Evolutionary conservation across 2,113 vertebrate species (phyloP), one percentile per base, ranked within the genome.

Genomic region (Alligator sinensis): DNA sequence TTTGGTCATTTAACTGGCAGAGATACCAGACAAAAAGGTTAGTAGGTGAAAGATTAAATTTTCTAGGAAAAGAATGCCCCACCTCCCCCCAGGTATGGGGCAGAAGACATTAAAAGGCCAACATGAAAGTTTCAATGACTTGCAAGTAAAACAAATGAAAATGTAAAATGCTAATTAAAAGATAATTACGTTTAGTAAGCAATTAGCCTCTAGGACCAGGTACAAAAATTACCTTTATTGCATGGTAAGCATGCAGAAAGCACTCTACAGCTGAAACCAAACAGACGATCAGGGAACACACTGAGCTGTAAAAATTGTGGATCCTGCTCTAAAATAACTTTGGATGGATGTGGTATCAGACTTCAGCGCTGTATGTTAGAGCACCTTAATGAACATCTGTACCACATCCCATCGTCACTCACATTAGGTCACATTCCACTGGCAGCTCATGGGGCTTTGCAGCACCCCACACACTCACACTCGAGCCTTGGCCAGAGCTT

Each of bases 81-180:
- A 0, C 70, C 16, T 1, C 0, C 30, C 30, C 11, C 66, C 1
- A 8, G 8, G 9, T 27, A 74, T 1, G 1, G 14, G 11, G 54
- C 66, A 57, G 76, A 63, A 17, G 4, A 66, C 54, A 28, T 59
- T 34, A 64, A 74, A 14, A 16, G 86, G 2, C 1, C 3, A 62
- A 24, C 17, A 3, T 85, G 34, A 76, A 80, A 91, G 11, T 24
- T 84, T 47, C 1, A 24, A 10, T 30, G 64, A 80, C 30, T 75
- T 30, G 2, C 24, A 75, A 27, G 27, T 38, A 21, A 66, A 11
- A 57, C 5, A 34, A 2, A 4, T 3, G 28, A 92, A 3, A 70
- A 5, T 8, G 14, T 27, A 75, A 13, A 6, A 66, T 59, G 47
- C 4, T 34, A 77, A 61, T 2, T 2, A 14, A 77, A 13, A 8